Evolutionary conservation across 2,113 vertebrate genomes (phyloP).

Genomic region (Picathartes gymnocephalus): DNA sequence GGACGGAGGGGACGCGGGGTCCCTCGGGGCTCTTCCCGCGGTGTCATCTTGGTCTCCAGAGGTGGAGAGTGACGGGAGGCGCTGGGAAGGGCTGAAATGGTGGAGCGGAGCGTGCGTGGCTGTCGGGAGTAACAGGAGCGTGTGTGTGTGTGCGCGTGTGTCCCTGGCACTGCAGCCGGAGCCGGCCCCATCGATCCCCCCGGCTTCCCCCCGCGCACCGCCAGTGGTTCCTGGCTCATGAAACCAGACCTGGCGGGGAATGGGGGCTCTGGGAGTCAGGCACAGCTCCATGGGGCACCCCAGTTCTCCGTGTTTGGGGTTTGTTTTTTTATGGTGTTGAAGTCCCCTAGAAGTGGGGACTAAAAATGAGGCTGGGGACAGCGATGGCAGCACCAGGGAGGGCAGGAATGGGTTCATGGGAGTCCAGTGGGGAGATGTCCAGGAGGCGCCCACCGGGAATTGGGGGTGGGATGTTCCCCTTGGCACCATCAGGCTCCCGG

Average conservation of each 20-base stretch:
- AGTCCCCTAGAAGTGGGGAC: neutral
- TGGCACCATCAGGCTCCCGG: fast-evolving
- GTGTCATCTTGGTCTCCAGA: neutral
- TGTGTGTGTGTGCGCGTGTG: neutral
- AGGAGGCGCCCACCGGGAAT: fast-evolving
- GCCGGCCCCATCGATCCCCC: neutral
- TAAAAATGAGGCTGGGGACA: neutral
- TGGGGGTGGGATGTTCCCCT: neutral
- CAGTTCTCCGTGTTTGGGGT: neutral
- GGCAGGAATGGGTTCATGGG: neutral
- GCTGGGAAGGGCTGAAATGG: neutral
- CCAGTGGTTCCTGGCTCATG: neutral
- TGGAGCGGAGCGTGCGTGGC: neutral
- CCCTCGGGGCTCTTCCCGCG: neutral
- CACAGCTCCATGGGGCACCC: neutral
- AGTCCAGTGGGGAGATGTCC: neutral
- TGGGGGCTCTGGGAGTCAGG: neutral
- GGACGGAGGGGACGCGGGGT: fast-evolving
- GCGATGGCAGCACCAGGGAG: neutral
- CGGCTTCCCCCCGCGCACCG: too few relatives aligned
- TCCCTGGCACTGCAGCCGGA: neutral
- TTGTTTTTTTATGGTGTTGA: neutral
- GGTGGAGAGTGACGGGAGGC: neutral
- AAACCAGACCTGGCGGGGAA: neutral
- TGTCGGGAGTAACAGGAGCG: neutral